Evolutionary conservation across 2,888 invertebrate genomes (phyloP).

Genomic region (Drosophila recens): DNA sequence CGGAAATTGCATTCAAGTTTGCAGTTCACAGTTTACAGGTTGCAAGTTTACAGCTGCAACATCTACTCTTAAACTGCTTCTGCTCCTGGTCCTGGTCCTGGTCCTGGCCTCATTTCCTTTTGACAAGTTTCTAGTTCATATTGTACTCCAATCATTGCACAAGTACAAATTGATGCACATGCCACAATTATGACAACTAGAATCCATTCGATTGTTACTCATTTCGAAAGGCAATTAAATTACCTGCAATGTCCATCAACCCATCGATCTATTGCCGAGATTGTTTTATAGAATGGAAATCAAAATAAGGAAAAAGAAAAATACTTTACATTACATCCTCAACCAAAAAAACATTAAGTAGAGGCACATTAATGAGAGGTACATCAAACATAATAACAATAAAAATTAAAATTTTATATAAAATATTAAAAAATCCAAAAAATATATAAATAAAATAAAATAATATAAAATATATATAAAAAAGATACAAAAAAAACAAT

Average conservation of each 20-base stretch:
- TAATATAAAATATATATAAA: too few species aligned
- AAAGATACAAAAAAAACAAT: too few species aligned
- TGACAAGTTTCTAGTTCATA: slow-evolving; percentile 36
- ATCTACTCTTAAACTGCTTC: background rate
- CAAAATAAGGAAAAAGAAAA: too few species aligned
- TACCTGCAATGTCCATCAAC: background rate
- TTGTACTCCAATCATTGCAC: slow-evolving; percentile 10
- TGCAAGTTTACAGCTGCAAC: slow-evolving; percentile 17
- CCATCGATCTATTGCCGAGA: background rate
- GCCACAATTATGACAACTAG: slow-evolving; percentile 32
- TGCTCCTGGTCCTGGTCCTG: background rate
- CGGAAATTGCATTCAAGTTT: slow-evolving; percentile 77
- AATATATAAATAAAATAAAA: too few species aligned
- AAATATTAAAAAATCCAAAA: too few species aligned
- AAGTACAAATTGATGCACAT: slow-evolving; percentile 36
- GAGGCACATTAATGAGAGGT: too few species aligned
- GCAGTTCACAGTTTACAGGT: slow-evolving; percentile 36
- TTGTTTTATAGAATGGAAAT: too few species aligned
- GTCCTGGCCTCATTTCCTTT: slow-evolving; percentile 62
- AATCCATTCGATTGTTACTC: slow-evolving; percentile 14
- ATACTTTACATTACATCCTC: too few species aligned
- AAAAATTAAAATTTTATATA: too few species aligned
- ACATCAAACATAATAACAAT: too few species aligned
- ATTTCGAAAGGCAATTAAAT: slow-evolving; percentile 21
- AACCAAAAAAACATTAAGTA: too few species aligned